phyloP scores from a whole-genome alignment of 30 jellyfish, hydroid and myxozoan species.

The Aurelia sp. region DNA sequence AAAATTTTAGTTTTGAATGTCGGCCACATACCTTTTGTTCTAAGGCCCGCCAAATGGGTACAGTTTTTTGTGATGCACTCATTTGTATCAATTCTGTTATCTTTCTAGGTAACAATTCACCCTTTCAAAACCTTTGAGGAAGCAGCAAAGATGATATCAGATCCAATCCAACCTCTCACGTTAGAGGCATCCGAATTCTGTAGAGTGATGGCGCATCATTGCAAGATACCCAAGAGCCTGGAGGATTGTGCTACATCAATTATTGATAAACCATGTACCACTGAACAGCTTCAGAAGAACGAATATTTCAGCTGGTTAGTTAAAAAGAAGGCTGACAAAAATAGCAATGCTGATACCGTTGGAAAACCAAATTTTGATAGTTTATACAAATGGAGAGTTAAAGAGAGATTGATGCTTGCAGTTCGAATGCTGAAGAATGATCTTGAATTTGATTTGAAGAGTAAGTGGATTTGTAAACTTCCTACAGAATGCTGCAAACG shows the following conservation, averaged over 20 bases:
- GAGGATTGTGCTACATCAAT: constrained; percentile 1
- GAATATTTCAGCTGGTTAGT: constrained; percentile 13
- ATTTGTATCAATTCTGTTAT: not conserved
- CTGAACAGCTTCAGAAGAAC: constrained; percentile 31
- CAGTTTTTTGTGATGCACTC: too few species aligned
- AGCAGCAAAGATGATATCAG: constrained; percentile 21
- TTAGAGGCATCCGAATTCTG: constrained; percentile 42
- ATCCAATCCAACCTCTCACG: not conserved
- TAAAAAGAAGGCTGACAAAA: not conserved
- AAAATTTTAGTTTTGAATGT: too few species aligned
- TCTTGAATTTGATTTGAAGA: constrained; percentile 13
- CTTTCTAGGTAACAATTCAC: not conserved
- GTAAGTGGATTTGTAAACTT: constrained; percentile 7
- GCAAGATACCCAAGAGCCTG: constrained; percentile 5
- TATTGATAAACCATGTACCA: not conserved
- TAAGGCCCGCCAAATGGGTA: too few species aligned
- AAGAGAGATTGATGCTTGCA: not conserved
- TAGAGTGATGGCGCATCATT: constrained; percentile 7
- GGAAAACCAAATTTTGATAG: not conserved
- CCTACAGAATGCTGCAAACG: too few species aligned
- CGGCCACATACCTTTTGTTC: too few species aligned
- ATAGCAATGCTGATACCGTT: not conserved
- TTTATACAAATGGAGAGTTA: not conserved
- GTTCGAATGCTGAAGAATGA: not conserved
- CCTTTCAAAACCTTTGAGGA: constrained; percentile 14